phyloP scores from a whole-genome alignment of 1,140 invertebrate species.

The Vollenhovia emeryi region DNA sequence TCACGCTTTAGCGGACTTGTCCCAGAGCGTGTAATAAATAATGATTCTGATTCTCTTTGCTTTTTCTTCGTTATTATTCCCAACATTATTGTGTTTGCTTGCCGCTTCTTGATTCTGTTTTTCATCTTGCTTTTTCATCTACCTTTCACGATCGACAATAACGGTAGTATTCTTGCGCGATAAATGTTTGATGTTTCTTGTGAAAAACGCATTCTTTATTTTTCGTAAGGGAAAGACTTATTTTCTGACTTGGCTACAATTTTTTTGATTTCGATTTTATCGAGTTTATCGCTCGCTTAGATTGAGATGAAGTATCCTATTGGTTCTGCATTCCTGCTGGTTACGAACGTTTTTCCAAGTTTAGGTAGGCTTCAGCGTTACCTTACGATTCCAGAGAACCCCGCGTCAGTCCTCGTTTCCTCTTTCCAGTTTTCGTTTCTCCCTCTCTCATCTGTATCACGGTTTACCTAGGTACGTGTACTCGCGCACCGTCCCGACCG shows the following conservation, averaged over 20 bases:
- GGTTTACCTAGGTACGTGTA: slow-evolving; percentile 18
- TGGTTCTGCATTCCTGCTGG: neutral
- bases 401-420: neutral
- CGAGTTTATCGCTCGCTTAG: neutral
- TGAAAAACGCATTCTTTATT: neutral
- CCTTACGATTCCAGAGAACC: neutral
- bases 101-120: neutral
- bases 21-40: no score
- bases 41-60: neutral
- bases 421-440: slow-evolving; percentile 36
- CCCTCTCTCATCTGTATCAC: slow-evolving; percentile 9
- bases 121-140: neutral
- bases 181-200: neutral
- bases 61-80: neutral
- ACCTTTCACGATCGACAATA: neutral
- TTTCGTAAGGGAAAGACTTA: no score
- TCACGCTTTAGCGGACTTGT: no score
- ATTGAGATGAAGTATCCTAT: neutral
- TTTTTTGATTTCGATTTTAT: neutral
- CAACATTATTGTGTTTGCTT: slow-evolving; percentile 34
- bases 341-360: neutral
- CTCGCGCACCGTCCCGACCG: slow-evolving; percentile 48
- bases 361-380: neutral
- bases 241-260: neutral
- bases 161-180: neutral